Conservation (phyloP, 2,797 vertebrate genomes). For the Falco columbarius region DNA sequence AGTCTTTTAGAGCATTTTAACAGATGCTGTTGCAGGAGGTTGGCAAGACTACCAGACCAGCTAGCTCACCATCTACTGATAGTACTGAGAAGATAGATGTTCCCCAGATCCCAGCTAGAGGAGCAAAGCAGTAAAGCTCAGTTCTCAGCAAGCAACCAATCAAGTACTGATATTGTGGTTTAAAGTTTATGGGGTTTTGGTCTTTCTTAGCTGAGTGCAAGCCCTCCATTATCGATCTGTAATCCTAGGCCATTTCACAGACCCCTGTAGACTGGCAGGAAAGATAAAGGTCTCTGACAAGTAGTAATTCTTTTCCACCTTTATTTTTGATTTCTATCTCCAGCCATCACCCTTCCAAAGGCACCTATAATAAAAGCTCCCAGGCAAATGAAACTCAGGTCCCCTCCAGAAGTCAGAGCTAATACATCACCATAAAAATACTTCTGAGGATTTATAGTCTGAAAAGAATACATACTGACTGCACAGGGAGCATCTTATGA, state of each 20-base stretch:
- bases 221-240: not conserved
- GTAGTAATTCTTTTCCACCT: conserved; percentile 27
- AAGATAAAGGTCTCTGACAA: conserved; percentile 32
- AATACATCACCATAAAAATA: not conserved
- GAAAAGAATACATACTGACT: not conserved
- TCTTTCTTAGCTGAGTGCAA: not conserved
- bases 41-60: not conserved
- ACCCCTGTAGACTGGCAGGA: not conserved
- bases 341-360: not conserved
- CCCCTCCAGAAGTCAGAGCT: not conserved
- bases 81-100: not conserved
- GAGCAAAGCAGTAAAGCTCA: not conserved
- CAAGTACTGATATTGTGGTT: not conserved
- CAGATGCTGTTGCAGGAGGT: not conserved
- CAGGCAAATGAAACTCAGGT: not conserved
- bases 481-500: not conserved
- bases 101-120: not conserved
- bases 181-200: not conserved
- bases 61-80: not conserved
- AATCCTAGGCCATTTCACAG: conserved; percentile 15
- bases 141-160: not conserved
- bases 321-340: conserved; percentile 18
- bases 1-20: not conserved
- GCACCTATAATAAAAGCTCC: conserved; percentile 11
- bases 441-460: not conserved